Evolutionary conservation across 2,113 vertebrate genomes (phyloP).

Genomic region (Conger conger): DNA sequence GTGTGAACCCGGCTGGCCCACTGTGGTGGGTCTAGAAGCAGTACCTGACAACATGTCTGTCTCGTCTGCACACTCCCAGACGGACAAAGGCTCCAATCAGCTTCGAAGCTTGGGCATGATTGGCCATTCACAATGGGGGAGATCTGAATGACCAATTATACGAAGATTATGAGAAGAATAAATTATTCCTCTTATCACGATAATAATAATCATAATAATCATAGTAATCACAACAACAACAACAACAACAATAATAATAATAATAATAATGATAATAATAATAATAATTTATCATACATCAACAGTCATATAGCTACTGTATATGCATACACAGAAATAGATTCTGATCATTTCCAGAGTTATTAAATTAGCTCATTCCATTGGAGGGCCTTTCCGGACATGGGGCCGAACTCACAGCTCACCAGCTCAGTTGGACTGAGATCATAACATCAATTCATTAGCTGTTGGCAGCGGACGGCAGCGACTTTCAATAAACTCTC

Average conservation of each 20-base stretch:
- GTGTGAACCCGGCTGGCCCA: no score
- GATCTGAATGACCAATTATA: no score
- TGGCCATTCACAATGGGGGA: slow-evolving; percentile 24
- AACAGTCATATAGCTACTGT: background rate
- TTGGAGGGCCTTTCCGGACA: slow-evolving; percentile 51
- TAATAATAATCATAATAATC: no score
- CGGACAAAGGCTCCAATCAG: no score
- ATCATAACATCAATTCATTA: slow-evolving; percentile 81
- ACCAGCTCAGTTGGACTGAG: slow-evolving; percentile 64
- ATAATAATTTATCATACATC: no score
- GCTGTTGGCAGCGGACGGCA: slow-evolving; percentile 67
- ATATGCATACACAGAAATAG: background rate
- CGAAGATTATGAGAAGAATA: slow-evolving; percentile 6
- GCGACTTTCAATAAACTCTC: slow-evolving; percentile 74
- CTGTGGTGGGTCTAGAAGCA: no score
- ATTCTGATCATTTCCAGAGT: slow-evolving; percentile 29
- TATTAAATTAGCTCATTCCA: slow-evolving; percentile 57
- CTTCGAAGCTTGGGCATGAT: no score
- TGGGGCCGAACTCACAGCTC: slow-evolving; percentile 68
- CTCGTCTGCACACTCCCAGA: no score
- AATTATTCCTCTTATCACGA: no score
- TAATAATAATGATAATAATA: background rate
- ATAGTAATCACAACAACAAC: no score
- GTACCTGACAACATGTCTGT: no score
- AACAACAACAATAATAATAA: background rate